Conservation (phyloP, 2,797 vertebrate genomes). For the Triplophysa bombifrons region DNA sequence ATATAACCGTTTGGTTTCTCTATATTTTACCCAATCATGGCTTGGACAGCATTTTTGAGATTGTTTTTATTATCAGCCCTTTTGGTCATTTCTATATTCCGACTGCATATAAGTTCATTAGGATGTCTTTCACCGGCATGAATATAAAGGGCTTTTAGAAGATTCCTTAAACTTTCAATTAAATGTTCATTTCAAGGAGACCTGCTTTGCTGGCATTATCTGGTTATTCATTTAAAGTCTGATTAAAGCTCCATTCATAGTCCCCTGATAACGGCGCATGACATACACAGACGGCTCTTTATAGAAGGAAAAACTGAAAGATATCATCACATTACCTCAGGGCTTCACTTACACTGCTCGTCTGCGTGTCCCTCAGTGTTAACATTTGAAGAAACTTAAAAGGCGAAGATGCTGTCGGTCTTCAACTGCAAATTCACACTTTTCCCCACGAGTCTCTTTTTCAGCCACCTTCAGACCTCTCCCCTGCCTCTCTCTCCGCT, state of each 20-base stretch:
- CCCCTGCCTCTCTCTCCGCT: constrained; percentile 1
- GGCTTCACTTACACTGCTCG: constrained; percentile 7
- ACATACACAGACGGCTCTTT: constrained; percentile 15
- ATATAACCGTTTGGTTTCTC: too few relatives aligned
- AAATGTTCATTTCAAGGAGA: constrained; percentile 29
- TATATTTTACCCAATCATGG: too few relatives aligned
- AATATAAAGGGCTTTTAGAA: constrained; percentile 19
- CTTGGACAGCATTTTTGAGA: too few relatives aligned
- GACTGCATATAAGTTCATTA: background rate
- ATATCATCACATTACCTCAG: background rate
- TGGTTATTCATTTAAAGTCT: constrained; percentile 40
- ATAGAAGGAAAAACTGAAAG: constrained; percentile 13
- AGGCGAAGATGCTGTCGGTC: constrained; percentile 41
- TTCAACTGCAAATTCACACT: constrained; percentile 33
- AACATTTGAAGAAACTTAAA: constrained; percentile 41
- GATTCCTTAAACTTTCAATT: background rate
- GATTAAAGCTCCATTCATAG: constrained; percentile 35
- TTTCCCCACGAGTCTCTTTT: constrained; percentile 6
- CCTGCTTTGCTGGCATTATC: constrained; percentile 7
- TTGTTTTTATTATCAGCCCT: too few relatives aligned
- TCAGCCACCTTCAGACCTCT: constrained; percentile 3
- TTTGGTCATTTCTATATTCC: too few relatives aligned
- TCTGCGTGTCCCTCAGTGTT: background rate
- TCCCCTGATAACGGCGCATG: constrained; percentile 26
- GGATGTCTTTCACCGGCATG: background rate